A percentile compares a stretch with the other conserved stretches of the same genome.
Evolutionary conservation across 2,888 invertebrate species (phyloP).

Genomic region (Hymenopus coronatus): DNA sequence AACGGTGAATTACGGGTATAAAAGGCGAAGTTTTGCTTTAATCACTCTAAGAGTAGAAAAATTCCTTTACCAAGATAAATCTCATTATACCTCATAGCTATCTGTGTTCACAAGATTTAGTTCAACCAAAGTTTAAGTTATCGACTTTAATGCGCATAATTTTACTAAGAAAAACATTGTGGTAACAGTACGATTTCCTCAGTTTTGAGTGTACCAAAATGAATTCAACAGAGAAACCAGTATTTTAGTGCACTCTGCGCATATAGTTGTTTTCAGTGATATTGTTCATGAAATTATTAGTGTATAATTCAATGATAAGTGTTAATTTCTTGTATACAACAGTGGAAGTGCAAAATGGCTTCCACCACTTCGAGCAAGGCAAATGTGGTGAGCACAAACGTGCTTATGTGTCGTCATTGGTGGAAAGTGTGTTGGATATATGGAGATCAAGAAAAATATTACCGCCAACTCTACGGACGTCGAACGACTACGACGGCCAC

Average conservation of each 20-base stretch:
- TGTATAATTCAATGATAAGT: neutral
- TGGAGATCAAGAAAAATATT: slow-evolving; percentile 81
- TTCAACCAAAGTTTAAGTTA: neutral
- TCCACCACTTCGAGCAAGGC: slow-evolving; percentile 36
- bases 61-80: neutral
- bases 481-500: slow-evolving; percentile 35
- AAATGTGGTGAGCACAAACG: slow-evolving; percentile 47
- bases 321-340: slow-evolving; percentile 32
- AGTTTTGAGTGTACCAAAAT: no score
- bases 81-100: neutral
- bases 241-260: neutral
- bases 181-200: no score
- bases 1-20: neutral
- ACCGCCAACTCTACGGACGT: slow-evolving; percentile 72
- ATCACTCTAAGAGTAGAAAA: neutral
- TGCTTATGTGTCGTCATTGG: slow-evolving; percentile 83
- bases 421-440: slow-evolving; percentile 89
- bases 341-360: slow-evolving; percentile 37
- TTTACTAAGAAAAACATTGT: no score
- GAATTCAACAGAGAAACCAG: neutral
- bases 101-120: neutral
- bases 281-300: neutral
- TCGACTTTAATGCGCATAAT: no score
- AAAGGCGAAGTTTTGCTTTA: neutral
- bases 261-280: neutral